A percentile compares a stretch with the other conserved stretches of the same genome.
phyloP scores from a whole-genome alignment of 2,113 vertebrate species.

The Mesocricetus auratus region DNA sequence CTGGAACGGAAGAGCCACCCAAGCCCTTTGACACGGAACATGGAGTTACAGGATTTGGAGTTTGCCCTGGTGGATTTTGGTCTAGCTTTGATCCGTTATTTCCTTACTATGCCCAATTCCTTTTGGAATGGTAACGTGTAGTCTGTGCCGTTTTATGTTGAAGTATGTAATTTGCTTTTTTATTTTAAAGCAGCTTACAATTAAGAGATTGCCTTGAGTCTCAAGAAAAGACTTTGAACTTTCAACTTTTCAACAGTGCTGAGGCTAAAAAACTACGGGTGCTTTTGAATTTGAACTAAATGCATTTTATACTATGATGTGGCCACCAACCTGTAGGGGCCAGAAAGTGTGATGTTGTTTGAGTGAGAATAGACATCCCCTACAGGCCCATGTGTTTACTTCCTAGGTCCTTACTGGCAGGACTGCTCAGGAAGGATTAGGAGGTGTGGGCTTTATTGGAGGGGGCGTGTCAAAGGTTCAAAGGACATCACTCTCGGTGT shows the following conservation, averaged over 20 bases:
- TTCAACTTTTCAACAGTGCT: background rate
- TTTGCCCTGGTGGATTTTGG: background rate
- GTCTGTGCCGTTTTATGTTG: background rate
- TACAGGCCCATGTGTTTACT: no score
- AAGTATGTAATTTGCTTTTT: background rate
- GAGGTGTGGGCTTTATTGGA: background rate
- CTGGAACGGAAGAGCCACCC: no score
- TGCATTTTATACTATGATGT: background rate
- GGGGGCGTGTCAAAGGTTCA: background rate
- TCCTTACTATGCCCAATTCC: background rate
- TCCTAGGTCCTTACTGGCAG: background rate
- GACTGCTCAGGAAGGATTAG: background rate
- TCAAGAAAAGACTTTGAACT: background rate
- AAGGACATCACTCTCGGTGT: background rate
- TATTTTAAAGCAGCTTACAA: background rate
- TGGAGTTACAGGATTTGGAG: background rate
- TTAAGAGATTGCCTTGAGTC: background rate
- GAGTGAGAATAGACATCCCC: background rate
- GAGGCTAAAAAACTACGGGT: background rate
- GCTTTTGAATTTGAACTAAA: background rate
- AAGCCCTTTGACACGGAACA: background rate
- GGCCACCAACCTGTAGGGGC: background rate
- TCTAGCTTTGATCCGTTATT: background rate
- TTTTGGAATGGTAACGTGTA: background rate
- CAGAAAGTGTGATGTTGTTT: no score